Conservation (phyloP, 2,888 invertebrate genomes). For the Pomacea canaliculata region DNA sequence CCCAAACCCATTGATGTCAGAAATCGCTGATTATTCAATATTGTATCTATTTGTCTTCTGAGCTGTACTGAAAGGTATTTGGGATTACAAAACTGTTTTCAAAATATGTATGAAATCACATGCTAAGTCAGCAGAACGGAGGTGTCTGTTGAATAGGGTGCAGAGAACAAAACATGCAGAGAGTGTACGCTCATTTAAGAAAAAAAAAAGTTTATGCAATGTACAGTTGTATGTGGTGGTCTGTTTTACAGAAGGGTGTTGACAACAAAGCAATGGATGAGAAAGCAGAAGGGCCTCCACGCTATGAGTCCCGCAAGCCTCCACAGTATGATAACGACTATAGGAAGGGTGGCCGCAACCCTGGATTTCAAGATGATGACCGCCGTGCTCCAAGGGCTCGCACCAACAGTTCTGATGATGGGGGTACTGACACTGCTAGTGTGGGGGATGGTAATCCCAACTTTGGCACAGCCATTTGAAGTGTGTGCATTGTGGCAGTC, state of each 20-base stretch:
- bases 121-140: too few relatives aligned
- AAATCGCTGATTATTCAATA: too few relatives aligned
- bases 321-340: neutral
- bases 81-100: too few relatives aligned
- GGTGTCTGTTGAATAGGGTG: too few relatives aligned
- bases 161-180: too few relatives aligned
- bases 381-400: neutral
- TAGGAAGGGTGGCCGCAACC: neutral
- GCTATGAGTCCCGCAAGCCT: neutral
- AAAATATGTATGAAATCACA: too few relatives aligned
- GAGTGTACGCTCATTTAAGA: too few relatives aligned
- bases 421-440: neutral
- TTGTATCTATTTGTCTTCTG: too few relatives aligned
- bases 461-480: slow-evolving; percentile 1
- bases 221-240: neutral
- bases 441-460: neutral
- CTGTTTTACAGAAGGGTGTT: neutral
- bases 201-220: too few relatives aligned
- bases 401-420: neutral
- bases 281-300: neutral
- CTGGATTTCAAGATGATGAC: neutral
- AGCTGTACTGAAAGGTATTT: too few relatives aligned
- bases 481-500: too few relatives aligned
- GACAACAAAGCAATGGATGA: slow-evolving; percentile 6
- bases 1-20: too few relatives aligned